phyloP scores from a whole-genome alignment of 2,888 invertebrate species.

The Conus canariensis region DNA sequence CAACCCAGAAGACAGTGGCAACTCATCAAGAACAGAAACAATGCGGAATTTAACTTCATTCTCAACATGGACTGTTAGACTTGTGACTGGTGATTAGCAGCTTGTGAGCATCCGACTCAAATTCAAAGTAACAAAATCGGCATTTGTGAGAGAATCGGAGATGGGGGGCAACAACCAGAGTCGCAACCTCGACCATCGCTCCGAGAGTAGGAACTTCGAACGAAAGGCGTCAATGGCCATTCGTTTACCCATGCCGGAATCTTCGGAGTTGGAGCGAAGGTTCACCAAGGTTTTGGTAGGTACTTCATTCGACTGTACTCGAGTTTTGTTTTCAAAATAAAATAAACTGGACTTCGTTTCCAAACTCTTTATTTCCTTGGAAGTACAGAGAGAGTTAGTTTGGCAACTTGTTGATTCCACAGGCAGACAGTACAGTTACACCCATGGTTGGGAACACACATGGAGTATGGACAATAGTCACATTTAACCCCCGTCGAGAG shows the following conservation, averaged over 20 bases:
- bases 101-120: neutral
- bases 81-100: slow-evolving; percentile 3
- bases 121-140: slow-evolving; percentile 32
- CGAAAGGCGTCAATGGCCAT: slow-evolving; percentile 70
- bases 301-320: slow-evolving; percentile 19
- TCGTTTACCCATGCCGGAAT: slow-evolving; percentile 91
- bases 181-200: slow-evolving; percentile 60
- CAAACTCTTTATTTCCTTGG: too few relatives aligned
- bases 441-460: too few relatives aligned
- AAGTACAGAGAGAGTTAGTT: neutral
- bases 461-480: too few relatives aligned
- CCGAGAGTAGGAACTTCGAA: slow-evolving; percentile 52
- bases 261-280: slow-evolving; percentile 92
- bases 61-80: slow-evolving; percentile 43
- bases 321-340: too few relatives aligned
- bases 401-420: neutral
- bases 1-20: neutral
- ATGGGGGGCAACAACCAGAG: slow-evolving; percentile 69
- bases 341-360: too few relatives aligned
- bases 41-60: slow-evolving; percentile 42
- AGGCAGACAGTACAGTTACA: too few relatives aligned
- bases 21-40: slow-evolving; percentile 43
- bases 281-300: slow-evolving; percentile 89
- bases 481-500: too few relatives aligned
- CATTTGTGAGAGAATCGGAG: slow-evolving; percentile 60